These are phyloP conservation scores for Dryas iulia DNA, from an alignment of 1,140 invertebrate genomes.

Conservation along the genomic window DNA sequence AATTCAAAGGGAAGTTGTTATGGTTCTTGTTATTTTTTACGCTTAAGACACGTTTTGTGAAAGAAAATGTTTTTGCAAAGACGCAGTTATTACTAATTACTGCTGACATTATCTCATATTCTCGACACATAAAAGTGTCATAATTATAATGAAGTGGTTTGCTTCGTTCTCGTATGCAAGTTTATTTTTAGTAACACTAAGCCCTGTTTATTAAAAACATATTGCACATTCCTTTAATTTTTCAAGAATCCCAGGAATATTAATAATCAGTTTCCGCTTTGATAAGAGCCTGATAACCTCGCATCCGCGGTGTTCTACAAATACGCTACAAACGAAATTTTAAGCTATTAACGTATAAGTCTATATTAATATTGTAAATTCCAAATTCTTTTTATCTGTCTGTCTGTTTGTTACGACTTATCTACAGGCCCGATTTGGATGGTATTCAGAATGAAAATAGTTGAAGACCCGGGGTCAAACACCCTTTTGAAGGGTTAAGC, in stretches of 20 bases:
- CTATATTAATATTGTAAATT: too few species aligned
- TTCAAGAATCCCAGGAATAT: constrained; percentile 31
- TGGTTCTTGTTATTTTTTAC: constrained; percentile 16
- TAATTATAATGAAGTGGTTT: neutral
- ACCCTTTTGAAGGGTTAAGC: too few species aligned
- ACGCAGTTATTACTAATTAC: neutral
- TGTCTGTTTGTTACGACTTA: too few species aligned
- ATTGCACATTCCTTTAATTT: constrained; percentile 2
- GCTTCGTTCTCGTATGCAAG: neutral
- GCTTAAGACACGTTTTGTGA: constrained; percentile 7
- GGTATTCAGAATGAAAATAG: too few species aligned
- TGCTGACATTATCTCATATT: constrained; percentile 1
- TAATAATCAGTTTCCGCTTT: constrained; percentile 25
- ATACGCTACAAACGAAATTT: neutral
- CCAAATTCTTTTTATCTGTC: too few species aligned
- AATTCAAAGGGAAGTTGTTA: constrained; percentile 21
- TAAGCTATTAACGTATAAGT: neutral
- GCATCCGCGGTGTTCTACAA: constrained; percentile 20
- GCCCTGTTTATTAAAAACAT: neutral
- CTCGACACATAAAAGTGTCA: constrained; percentile 2
- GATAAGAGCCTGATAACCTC: constrained; percentile 32
- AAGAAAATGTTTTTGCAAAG: neutral
- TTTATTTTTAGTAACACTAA: constrained; percentile 2
- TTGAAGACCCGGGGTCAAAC: too few species aligned
- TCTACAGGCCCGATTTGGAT: too few species aligned